Percentiles rank a stretch among this genome's conserved stretches.
phyloP scores from a whole-genome alignment of 2,888 invertebrate genomes.

The Ormyrus thymus region DNA sequence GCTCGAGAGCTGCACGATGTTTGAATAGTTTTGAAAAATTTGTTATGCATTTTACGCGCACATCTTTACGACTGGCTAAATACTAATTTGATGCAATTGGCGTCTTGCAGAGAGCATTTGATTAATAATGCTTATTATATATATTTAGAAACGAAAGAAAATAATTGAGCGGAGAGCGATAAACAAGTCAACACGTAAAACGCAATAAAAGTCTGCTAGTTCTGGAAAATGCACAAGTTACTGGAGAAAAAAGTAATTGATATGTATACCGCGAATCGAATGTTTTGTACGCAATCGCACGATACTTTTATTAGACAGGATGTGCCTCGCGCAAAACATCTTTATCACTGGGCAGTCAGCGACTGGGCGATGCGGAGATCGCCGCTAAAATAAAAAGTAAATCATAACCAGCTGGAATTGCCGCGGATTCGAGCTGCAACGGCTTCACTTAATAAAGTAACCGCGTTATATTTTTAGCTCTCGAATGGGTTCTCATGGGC shows the following conservation, averaged over 20 bases:
- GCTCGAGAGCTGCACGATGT: background rate
- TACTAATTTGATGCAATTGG: too few species aligned
- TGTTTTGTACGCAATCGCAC: constrained; percentile 12
- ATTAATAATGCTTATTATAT: too few species aligned
- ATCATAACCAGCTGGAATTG: constrained; percentile 29
- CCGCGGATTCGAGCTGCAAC: constrained; percentile 17
- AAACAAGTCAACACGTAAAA: background rate
- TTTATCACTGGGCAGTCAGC: constrained; percentile 21
- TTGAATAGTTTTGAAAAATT: too few species aligned
- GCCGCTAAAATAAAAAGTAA: background rate
- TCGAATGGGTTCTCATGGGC: constrained; percentile 41
- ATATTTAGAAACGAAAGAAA: too few species aligned
- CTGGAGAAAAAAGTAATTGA: constrained; percentile 8
- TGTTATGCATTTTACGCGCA: too few species aligned
- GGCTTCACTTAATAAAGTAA: constrained; percentile 37
- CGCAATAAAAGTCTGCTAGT: background rate
- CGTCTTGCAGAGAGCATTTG: too few species aligned
- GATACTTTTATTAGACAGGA: constrained; percentile 34
- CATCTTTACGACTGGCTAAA: too few species aligned
- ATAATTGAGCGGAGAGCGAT: too few species aligned
- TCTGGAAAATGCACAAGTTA: background rate
- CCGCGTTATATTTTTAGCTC: constrained; percentile 24
- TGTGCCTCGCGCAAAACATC: constrained; percentile 42
- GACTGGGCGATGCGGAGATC: constrained; percentile 1
- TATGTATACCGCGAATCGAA: background rate